Percentiles rank a stretch among this genome's conserved stretches.
Evolutionary conservation across 2,888 invertebrate species (phyloP).

Genomic region (Harpalus rubripes): DNA sequence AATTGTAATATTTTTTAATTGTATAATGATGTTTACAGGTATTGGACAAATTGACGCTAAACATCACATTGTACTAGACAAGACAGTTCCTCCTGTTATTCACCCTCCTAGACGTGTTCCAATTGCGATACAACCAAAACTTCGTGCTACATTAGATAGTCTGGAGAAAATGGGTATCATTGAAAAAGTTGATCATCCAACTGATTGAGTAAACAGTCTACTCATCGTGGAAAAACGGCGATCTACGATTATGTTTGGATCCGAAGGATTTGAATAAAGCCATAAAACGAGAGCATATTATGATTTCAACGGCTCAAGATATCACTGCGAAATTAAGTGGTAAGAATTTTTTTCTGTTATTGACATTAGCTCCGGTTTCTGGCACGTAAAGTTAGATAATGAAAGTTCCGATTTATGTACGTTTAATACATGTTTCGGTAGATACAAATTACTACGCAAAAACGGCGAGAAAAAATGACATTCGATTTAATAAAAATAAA

Average conservation of each 20-base stretch:
- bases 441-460: conserved; percentile 60
- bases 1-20: conserved; percentile 11
- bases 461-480: conserved; percentile 66
- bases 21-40: conserved; percentile 65
- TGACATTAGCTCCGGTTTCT: conserved; percentile 68
- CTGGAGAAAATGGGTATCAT: conserved; percentile 60
- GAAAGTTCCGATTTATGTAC: conserved; percentile 64
- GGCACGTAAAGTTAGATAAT: conserved; percentile 66
- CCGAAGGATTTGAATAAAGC: conserved; percentile 65
- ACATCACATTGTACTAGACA: conserved; percentile 66
- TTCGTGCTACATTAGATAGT: conserved; percentile 35
- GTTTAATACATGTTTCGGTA: conserved; percentile 67
- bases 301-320: conserved; percentile 67
- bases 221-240: conserved; percentile 60
- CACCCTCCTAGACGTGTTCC: conserved; percentile 27
- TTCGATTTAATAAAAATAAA: conserved; percentile 69
- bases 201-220: conserved; percentile 67
- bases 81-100: conserved; percentile 44
- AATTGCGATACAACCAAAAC: background rate
- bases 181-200: conserved; percentile 62
- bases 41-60: conserved; percentile 61
- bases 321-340: background rate
- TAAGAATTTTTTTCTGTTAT: conserved; percentile 16
- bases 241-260: conserved; percentile 67
- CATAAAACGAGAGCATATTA: conserved; percentile 65